Percentiles rank a stretch among this genome's conserved stretches.
These are phyloP conservation scores for Carduelis carduelis DNA, from an alignment of 2,797 vertebrate species.

Conservation along the genomic window DNA sequence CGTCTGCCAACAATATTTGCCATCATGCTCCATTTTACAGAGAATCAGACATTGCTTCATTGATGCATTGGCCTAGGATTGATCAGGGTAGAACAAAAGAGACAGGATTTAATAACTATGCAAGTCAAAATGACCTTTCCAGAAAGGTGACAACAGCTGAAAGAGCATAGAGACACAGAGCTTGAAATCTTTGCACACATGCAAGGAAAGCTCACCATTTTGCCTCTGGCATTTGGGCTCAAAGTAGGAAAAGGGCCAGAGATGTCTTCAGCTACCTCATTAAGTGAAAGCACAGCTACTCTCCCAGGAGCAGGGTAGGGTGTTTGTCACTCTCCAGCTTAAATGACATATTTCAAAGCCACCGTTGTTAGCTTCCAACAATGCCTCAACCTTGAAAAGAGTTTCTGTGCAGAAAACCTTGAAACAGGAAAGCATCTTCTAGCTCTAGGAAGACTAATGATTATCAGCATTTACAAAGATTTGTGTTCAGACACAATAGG, in stretches of 20 bases:
- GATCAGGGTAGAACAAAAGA: slow-evolving; percentile 34
- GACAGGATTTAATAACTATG: slow-evolving; percentile 30
- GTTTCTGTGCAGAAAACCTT: slow-evolving; percentile 43
- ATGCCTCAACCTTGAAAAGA: slow-evolving; percentile 56
- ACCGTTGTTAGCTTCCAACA: slow-evolving; percentile 47
- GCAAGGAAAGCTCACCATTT: slow-evolving; percentile 9
- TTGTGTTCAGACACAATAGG: not conserved
- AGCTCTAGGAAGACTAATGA: slow-evolving; percentile 55
- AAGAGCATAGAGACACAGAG: not conserved
- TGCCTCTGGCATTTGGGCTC: slow-evolving; percentile 28
- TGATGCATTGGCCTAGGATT: not conserved
- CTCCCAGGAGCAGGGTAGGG: slow-evolving; percentile 1
- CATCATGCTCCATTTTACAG: not conserved
- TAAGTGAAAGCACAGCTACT: slow-evolving; percentile 26
- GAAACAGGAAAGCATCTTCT: slow-evolving; percentile 41
- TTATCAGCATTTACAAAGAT: slow-evolving; percentile 45
- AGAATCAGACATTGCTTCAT: not conserved
- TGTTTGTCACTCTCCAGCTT: slow-evolving; percentile 44
- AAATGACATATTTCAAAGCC: slow-evolving; percentile 53
- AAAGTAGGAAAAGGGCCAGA: slow-evolving; percentile 23
- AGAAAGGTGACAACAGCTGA: slow-evolving; percentile 30
- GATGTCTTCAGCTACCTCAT: slow-evolving; percentile 46
- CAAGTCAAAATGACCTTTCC: slow-evolving; percentile 32
- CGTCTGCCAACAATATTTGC: not conserved
- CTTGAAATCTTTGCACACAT: not conserved